Evolutionary conservation across 2,888 invertebrate species (phyloP).

Genomic region (Eupeodes luniger): DNA sequence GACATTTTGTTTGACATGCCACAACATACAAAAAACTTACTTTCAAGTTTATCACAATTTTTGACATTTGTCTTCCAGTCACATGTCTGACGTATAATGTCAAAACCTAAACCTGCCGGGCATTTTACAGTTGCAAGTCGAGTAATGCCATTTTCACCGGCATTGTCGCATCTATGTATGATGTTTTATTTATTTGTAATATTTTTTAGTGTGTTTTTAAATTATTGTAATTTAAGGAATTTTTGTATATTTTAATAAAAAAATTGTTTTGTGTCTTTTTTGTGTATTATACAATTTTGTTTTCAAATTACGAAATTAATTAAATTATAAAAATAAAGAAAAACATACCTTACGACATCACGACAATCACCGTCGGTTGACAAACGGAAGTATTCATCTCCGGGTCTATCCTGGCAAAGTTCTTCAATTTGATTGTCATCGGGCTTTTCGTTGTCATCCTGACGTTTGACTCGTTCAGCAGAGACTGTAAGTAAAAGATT

Average conservation of each 20-base stretch:
- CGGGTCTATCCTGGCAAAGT: conserved; percentile 93
- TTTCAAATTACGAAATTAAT: conserved; percentile 26
- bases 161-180: conserved; percentile 95
- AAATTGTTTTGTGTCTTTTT: conserved; percentile 31
- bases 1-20: conserved; percentile 60
- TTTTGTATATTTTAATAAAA: conserved; percentile 8
- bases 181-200: conserved; percentile 55
- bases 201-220: conserved; percentile 27
- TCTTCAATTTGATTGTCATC: conserved; percentile 90
- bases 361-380: conserved; percentile 94
- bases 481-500: conserved; percentile 83
- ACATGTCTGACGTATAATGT: conserved; percentile 97
- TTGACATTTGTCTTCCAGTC: conserved; percentile 98
- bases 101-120: conserved; percentile 95
- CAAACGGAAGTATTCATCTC: conserved; percentile 96
- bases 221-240: conserved; percentile 57
- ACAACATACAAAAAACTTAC: conserved; percentile 88
- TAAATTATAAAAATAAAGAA: not conserved
- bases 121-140: conserved; percentile 95
- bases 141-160: conserved; percentile 93
- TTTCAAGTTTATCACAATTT: conserved; percentile 96
- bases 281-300: conserved; percentile 37
- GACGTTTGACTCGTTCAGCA: conserved; percentile 86
- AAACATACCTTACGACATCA: conserved; percentile 94
- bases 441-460: conserved; percentile 87